Evolutionary conservation across 2,888 invertebrate genomes (phyloP).

Genomic region (Athrips mouffetella): DNA sequence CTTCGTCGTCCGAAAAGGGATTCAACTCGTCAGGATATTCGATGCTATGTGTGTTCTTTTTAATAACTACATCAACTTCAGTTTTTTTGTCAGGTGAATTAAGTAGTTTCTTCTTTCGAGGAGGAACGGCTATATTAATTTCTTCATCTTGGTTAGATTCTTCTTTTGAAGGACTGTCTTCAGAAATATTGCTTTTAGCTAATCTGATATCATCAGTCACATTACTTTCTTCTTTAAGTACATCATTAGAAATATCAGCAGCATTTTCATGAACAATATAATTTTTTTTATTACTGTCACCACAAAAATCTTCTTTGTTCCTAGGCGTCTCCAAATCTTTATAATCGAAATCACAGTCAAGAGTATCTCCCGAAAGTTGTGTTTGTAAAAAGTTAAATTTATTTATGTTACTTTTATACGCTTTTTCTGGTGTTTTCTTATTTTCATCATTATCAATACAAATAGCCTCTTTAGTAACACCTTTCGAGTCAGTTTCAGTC

Average conservation of each 20-base stretch:
- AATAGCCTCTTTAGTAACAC: slow-evolving; percentile 25
- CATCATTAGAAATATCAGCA: slow-evolving; percentile 24
- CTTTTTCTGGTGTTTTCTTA: slow-evolving; percentile 44
- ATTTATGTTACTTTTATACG: slow-evolving; percentile 61
- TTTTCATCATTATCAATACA: slow-evolving; percentile 27
- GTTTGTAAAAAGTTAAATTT: slow-evolving; percentile 70
- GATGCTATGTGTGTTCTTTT: slow-evolving; percentile 29
- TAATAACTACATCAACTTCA: not conserved
- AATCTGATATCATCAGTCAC: slow-evolving; percentile 65
- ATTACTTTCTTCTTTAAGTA: slow-evolving; percentile 46
- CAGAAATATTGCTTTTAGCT: slow-evolving; percentile 41
- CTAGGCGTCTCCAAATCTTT: slow-evolving; percentile 31
- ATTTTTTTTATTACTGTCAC: slow-evolving; percentile 26
- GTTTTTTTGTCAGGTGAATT: slow-evolving; percentile 30
- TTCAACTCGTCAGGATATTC: slow-evolving; percentile 88
- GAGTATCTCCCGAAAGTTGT: slow-evolving; percentile 47
- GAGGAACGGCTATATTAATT: slow-evolving; percentile 61
- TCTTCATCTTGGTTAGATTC: slow-evolving; percentile 36
- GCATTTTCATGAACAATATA: slow-evolving; percentile 29
- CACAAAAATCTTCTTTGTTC: slow-evolving; percentile 36
- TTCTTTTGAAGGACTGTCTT: slow-evolving; percentile 22
- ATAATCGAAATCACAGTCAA: slow-evolving; percentile 35
- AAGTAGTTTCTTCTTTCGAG: slow-evolving; percentile 60
- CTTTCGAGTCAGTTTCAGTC: slow-evolving; percentile 37
- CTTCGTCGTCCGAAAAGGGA: slow-evolving; percentile 87